These are phyloP conservation scores for Takifugu ocellatus DNA, from an alignment of 2,797 vertebrate species.

Conservation along the genomic window DNA sequence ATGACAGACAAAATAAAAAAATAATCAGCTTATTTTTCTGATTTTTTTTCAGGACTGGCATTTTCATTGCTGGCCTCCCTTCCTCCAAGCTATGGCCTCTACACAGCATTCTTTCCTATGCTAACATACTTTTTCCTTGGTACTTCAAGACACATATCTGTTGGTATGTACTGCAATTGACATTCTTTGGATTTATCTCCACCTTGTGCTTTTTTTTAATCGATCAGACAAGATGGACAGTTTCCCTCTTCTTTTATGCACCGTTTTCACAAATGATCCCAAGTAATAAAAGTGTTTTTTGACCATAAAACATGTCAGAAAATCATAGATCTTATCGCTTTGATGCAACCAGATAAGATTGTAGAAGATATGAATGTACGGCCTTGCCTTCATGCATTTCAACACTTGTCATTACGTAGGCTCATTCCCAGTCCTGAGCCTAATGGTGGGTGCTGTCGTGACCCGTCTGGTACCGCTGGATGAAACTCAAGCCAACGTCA, in stretches of 20 bases:
- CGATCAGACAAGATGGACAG: not conserved
- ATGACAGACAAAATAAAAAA: too few relatives aligned
- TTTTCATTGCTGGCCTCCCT: conserved; percentile 85
- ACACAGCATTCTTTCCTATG: conserved; percentile 87
- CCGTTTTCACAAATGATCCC: not conserved
- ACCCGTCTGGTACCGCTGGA: conserved; percentile 68
- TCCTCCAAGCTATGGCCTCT: conserved; percentile 83
- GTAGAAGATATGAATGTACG: not conserved
- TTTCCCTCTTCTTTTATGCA: not conserved
- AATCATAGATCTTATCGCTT: conserved; percentile 7
- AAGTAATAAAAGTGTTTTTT: not conserved
- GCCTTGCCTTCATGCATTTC: not conserved
- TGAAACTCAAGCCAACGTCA: conserved; percentile 35
- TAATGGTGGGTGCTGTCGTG: conserved; percentile 86
- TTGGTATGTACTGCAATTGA: conserved; percentile 76
- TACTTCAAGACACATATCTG: conserved; percentile 91
- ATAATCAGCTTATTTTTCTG: too few relatives aligned
- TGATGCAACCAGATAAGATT: not conserved
- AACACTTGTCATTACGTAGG: conserved; percentile 63
- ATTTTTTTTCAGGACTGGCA: conserved; percentile 78
- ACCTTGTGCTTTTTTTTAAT: not conserved
- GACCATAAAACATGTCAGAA: not conserved
- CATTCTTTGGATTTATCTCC: too few relatives aligned
- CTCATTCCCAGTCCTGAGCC: conserved; percentile 87
- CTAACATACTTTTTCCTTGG: conserved; percentile 88